Base-by-base conservation (phyloP, 2,888 invertebrate species). In the Petrolisthes cinctipes region DNA sequence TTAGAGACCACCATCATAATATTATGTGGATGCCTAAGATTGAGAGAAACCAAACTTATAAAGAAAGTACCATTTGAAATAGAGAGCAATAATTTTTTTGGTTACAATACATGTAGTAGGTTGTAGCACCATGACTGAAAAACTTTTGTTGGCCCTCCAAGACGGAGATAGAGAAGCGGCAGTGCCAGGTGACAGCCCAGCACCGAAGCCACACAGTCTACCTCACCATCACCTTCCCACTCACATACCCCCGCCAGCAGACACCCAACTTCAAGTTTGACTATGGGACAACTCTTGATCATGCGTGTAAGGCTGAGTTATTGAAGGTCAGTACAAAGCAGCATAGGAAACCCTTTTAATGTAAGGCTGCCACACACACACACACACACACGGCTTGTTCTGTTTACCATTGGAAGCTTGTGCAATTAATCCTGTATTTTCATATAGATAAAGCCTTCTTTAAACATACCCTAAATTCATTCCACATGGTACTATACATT, bases 201-300 rank as follows among this genome's bases (percentile, higher is more conserved):
- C 88, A 86, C 37, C 81, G 82, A 4, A 82, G 53, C 73, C 84
- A 86, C 56, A 85, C 78, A 2, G 86, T 88, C n/a, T 83, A 79
- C 57, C 84, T 89, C 83, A 82, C 88, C n/a, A 86, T 90, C 53
- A 89, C n/a, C 82, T 88, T 90, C 79, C 90, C 88, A 51, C 78
- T 83, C 56, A 88, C 83, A 1, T 90, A 90, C 73, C 90, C 90
- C 1, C 83, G 83, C 4, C 81, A 86, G 54, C 79, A 78, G 51
- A 85, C 83, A 23, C 90, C 88, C 81, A 79, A 37, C 17, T 90
- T 88, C 82, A 81, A 85, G 53, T 88, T 90, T 56, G 66, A 83
- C 37, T 83, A 76, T 84, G 86, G 86, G 54, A 90, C 90, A 4
- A 89, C 88, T n/a, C 80, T 89, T 71, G 90, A 90, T 66, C 66